Evolutionary conservation across 2,888 invertebrate genomes (phyloP).

Genomic region (Acrobasis consociella): DNA sequence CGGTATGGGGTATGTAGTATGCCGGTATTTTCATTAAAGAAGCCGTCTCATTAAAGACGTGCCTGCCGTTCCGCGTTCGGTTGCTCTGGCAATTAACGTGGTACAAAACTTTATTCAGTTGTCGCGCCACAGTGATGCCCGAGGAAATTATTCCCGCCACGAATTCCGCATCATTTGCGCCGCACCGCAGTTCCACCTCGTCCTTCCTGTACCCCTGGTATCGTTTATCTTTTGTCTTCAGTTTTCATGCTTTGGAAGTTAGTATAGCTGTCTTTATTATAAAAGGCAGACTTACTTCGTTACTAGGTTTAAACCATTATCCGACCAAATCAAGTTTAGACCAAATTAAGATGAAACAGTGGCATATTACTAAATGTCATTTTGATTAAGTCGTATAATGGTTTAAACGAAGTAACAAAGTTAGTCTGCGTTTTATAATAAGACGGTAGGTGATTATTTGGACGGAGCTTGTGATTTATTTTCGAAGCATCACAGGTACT

Average conservation of each 20-base stretch:
- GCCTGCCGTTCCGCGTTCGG: conserved; percentile 60
- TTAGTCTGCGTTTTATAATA: no score
- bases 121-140: conserved; percentile 46
- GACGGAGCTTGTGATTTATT: no score
- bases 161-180: conserved; percentile 60
- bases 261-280: no score
- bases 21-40: conserved; percentile 77
- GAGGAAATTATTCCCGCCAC: conserved; percentile 59
- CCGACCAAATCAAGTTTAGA: no score
- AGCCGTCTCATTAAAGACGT: conserved; percentile 77
- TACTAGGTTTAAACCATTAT: no score
- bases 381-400: no score
- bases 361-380: no score
- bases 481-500: no score
- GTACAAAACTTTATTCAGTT: conserved; percentile 73
- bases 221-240: conserved; percentile 30
- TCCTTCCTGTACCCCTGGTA: conserved; percentile 25
- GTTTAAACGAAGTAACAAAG: no score
- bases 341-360: no score
- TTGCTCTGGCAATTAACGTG: conserved; percentile 68
- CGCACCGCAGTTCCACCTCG: conserved; percentile 28
- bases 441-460: no score
- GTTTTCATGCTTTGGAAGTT: conserved; percentile 19
- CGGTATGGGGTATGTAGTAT: conserved; percentile 34
- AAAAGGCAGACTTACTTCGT: no score